Conservation (phyloP, 2,888 invertebrate genomes). For the Pachydiplax longipennis region DNA sequence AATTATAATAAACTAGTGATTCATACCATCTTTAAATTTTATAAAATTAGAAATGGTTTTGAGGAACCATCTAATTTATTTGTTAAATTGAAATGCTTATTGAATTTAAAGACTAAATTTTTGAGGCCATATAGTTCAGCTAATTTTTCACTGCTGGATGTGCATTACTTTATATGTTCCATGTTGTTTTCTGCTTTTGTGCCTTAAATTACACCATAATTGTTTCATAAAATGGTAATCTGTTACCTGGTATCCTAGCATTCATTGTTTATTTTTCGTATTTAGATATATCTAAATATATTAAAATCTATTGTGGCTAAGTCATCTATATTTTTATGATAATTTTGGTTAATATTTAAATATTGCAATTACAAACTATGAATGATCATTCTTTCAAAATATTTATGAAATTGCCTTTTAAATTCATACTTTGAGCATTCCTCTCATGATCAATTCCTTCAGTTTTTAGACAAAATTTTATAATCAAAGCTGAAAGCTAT, state of each 20-base stretch:
- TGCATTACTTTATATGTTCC: not conserved
- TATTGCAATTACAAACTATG: too few relatives aligned
- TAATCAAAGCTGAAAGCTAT: too few relatives aligned
- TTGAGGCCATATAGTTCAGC: not conserved
- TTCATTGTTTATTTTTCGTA: not conserved
- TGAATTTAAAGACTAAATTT: not conserved
- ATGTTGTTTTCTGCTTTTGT: not conserved
- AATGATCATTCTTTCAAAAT: too few relatives aligned
- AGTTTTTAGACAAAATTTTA: too few relatives aligned
- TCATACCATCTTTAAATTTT: not conserved
- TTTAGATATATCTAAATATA: not conserved
- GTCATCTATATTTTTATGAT: too few relatives aligned
- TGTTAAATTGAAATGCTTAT: not conserved
- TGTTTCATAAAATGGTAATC: not conserved
- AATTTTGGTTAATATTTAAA: too few relatives aligned
- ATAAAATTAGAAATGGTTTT: not conserved
- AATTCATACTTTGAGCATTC: too few relatives aligned
- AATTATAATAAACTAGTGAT: conserved; percentile 14
- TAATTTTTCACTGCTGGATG: not conserved
- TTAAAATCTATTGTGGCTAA: too few relatives aligned
- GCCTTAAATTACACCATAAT: not conserved
- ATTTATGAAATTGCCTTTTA: too few relatives aligned
- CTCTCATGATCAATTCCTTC: too few relatives aligned
- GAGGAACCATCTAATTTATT: not conserved
- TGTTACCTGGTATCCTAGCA: not conserved